A percentile compares a stretch with the other conserved stretches of the same genome.
phyloP scores from a whole-genome alignment of 2,888 invertebrate species.

The Allygus modestus region DNA sequence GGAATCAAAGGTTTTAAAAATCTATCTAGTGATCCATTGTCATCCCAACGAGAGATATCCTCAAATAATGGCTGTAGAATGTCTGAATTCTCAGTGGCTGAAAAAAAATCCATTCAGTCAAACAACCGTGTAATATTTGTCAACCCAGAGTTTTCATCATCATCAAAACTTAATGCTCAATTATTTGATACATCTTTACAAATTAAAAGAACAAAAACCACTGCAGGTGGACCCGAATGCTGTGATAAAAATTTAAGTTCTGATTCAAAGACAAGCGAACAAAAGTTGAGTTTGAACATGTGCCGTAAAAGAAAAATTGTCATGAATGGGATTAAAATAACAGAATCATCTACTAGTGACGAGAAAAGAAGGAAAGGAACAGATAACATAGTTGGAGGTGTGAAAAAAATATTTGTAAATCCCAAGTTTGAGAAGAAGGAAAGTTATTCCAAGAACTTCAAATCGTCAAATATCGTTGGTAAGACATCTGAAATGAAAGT shows the following conservation, averaged over 20 bases:
- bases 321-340: neutral
- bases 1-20: neutral
- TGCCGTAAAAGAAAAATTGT: neutral
- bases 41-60: neutral
- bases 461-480: neutral
- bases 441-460: neutral
- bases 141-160: conserved; percentile 32
- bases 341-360: neutral
- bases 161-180: neutral
- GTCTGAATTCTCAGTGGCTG: neutral
- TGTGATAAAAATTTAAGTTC: neutral
- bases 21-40: neutral
- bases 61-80: neutral
- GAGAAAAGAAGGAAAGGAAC: neutral
- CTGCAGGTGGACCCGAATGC: too few relatives aligned
- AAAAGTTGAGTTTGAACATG: neutral
- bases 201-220: neutral
- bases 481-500: neutral
- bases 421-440: conserved; percentile 29
- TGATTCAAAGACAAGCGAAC: neutral
- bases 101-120: neutral
- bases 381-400: neutral
- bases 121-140: conserved; percentile 8
- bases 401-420: conserved; percentile 34
- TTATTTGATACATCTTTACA: neutral